A percentile compares a stretch with the other conserved stretches of the same genome.
phyloP scores from a whole-genome alignment of 2,888 invertebrate genomes.

The Drosophila mimetica region DNA sequence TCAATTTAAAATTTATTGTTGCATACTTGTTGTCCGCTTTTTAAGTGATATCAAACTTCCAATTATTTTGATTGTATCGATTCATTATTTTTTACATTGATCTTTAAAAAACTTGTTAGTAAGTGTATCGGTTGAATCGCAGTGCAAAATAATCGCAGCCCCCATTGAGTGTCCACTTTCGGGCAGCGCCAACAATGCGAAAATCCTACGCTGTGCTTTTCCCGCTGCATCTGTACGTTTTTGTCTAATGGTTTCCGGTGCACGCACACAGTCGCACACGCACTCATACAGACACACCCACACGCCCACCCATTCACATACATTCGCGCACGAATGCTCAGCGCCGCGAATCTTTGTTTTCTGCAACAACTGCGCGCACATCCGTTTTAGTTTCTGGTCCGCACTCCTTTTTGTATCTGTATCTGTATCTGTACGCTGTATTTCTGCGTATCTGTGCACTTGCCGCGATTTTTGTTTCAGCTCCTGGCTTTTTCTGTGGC shows the following conservation, averaged over 20 bases:
- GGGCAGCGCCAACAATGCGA: slow-evolving; percentile 74
- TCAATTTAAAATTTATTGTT: too few species aligned
- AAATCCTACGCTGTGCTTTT: slow-evolving; percentile 60
- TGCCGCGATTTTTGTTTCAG: slow-evolving; percentile 30
- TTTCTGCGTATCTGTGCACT: slow-evolving; percentile 7
- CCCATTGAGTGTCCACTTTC: slow-evolving; percentile 70
- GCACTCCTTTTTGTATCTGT: slow-evolving; percentile 16
- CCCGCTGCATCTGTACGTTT: slow-evolving; percentile 67
- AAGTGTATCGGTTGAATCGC: slow-evolving; percentile 29
- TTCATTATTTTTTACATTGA: too few species aligned
- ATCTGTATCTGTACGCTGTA: neutral
- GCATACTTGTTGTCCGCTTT: too few species aligned
- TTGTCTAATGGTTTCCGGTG: slow-evolving; percentile 79
- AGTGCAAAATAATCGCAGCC: slow-evolving; percentile 37
- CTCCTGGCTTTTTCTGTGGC: slow-evolving; percentile 29
- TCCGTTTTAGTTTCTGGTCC: slow-evolving; percentile 50
- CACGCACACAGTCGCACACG: slow-evolving; percentile 32
- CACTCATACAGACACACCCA: slow-evolving; percentile 9
- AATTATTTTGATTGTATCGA: too few species aligned
- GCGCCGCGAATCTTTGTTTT: slow-evolving; percentile 78
- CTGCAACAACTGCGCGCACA: slow-evolving; percentile 70
- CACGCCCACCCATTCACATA: slow-evolving; percentile 39
- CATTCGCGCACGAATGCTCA: slow-evolving; percentile 75
- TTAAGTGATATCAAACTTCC: too few species aligned
- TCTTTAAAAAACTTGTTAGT: neutral